Percentiles rank a stretch among this genome's conserved stretches.
phyloP scores from a whole-genome alignment of 2,888 invertebrate species.

The Rhagonycha fulva region DNA sequence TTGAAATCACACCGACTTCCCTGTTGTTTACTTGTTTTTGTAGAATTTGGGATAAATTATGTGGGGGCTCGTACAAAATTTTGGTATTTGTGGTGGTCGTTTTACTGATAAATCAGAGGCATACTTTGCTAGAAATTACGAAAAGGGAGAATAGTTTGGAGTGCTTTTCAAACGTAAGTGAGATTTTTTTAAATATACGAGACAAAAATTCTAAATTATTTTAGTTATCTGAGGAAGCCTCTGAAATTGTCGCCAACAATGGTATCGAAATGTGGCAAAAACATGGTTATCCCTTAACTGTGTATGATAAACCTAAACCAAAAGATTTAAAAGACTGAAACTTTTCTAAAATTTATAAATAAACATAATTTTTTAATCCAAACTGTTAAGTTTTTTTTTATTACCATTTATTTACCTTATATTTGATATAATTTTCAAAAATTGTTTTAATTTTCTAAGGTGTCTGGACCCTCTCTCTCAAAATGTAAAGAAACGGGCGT shows the following conservation, averaged over 20 bases:
- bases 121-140: constrained; percentile 67
- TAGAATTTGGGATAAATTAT: constrained; percentile 88
- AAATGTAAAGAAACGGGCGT: no score
- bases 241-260: constrained; percentile 83
- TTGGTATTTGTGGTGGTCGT: constrained; percentile 78
- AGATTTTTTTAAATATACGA: constrained; percentile 8
- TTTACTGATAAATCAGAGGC: constrained; percentile 70
- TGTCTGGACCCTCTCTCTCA: no score
- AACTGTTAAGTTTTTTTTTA: no score
- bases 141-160: constrained; percentile 64
- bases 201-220: constrained; percentile 36
- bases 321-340: not conserved
- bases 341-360: not conserved
- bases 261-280: constrained; percentile 86
- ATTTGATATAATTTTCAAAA: no score
- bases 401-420: no score
- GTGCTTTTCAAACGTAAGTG: constrained; percentile 68
- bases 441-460: no score
- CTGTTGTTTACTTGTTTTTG: not conserved
- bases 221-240: constrained; percentile 78
- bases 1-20: not conserved
- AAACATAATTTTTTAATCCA: not conserved
- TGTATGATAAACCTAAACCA: constrained; percentile 51
- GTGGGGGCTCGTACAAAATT: constrained; percentile 83
- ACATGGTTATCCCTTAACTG: constrained; percentile 65